These are phyloP conservation scores for Aurelia aurita DNA, from an alignment of 30 jellyfish, hydroid and myxozoan species.

Conservation along the genomic window DNA sequence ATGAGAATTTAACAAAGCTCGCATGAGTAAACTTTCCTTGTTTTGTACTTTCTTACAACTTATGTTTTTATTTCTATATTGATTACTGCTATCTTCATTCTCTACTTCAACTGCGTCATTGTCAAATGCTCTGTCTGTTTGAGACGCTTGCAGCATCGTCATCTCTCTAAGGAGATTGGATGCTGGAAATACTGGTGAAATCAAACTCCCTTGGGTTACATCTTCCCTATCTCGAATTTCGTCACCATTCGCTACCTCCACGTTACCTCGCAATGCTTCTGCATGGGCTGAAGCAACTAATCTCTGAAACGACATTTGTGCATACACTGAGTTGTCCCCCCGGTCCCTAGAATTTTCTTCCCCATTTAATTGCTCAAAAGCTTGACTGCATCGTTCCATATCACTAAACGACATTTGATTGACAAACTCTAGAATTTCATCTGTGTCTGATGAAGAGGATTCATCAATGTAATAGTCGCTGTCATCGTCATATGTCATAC, in stretches of 20 bases:
- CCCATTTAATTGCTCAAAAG: neutral
- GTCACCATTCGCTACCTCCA: neutral
- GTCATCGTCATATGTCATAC: neutral
- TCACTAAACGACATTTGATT: neutral
- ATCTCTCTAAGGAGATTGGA: too few species aligned
- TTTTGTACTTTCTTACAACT: neutral
- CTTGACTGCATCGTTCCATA: neutral
- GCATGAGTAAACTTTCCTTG: conserved; percentile 8
- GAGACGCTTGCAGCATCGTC: too few species aligned
- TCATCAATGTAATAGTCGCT: neutral
- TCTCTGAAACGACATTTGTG: conserved; percentile 57
- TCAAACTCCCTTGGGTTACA: neutral
- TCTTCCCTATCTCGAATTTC: neutral
- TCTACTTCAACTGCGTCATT: too few species aligned
- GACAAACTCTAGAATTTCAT: neutral
- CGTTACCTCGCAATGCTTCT: conserved; percentile 22
- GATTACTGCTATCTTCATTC: neutral
- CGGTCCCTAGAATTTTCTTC: neutral
- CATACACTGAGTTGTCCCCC: conserved; percentile 22
- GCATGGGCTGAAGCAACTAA: conserved; percentile 43
- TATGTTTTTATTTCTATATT: neutral
- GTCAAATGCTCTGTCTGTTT: too few species aligned
- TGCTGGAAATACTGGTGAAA: too few species aligned
- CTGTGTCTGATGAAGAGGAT: conserved; percentile 14
- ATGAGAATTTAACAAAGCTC: neutral